A percentile compares a stretch with the other conserved stretches of the same genome.
Evolutionary conservation across 2,797 vertebrate species (phyloP).

Genomic region (Scolopax bukidnonensis): DNA sequence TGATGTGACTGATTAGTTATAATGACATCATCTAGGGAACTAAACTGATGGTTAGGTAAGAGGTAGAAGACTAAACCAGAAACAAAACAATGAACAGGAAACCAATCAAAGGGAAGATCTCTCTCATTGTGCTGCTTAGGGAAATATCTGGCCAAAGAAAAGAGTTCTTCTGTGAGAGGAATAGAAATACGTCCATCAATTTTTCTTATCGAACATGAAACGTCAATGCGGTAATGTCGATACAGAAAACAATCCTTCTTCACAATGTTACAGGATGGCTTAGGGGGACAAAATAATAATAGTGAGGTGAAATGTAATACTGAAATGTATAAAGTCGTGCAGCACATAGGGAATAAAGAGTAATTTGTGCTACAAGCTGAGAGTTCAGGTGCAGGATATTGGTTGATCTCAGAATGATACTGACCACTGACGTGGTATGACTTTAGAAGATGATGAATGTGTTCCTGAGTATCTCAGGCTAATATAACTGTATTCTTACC

Average conservation of each 20-base stretch:
- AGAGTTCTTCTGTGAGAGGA: background rate
- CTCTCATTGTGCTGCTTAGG: background rate
- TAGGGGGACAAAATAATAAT: background rate
- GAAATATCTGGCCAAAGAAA: background rate
- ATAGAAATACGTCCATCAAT: background rate
- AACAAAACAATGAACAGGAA: background rate
- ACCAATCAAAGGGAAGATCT: background rate
- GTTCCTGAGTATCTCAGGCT: background rate
- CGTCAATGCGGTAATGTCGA: background rate
- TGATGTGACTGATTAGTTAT: background rate
- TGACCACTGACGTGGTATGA: accelerated
- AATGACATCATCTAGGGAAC: background rate
- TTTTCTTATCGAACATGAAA: background rate
- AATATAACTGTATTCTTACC: background rate
- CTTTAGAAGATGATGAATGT: background rate
- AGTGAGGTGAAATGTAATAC: background rate
- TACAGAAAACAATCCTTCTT: background rate
- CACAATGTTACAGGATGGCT: background rate
- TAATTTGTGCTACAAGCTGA: background rate
- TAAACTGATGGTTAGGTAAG: background rate
- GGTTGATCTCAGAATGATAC: background rate
- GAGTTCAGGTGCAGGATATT: background rate
- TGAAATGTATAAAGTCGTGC: background rate
- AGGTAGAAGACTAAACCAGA: background rate
- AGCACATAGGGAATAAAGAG: background rate